Base-by-base conservation (phyloP, 1,140 invertebrate genomes). In the Ladona fulva region DNA sequence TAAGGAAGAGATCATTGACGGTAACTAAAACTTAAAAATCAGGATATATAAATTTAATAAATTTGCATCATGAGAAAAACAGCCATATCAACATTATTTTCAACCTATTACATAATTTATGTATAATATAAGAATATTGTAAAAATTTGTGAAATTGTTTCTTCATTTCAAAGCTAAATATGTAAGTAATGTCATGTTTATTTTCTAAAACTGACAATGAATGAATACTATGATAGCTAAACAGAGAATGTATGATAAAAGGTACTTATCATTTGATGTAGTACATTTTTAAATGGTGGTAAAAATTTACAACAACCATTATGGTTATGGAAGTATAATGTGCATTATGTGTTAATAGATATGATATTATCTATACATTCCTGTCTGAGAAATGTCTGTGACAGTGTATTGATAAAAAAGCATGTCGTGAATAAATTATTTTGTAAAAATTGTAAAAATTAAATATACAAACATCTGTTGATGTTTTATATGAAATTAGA, bases 381-480 rank as follows among this genome's bases (percentile, higher is more conserved):
- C 52, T 22, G 5, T 66, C 16, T 66, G 52, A 22, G n/a, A 66
- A 66, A 66, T 66, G 52, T 66, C 52, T 66, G 52, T 66, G 52
- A 66, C 14, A 66, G 1, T 66, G 52, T 66, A 66, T 66, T 66
- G 52, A 66, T 66, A 66, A 66, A 66, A 66, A 66, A 66, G 52
- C 52, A 66, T 66, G 52, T 66, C 52, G 5, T 66, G 52, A 66
- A 66, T 66, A 66, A 66, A 66, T 66, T 66, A 66, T 66, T 66
- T 66, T 66, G 52, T 66, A 66, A 66, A 66, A 66, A 66, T 66
- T 66, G 52, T 66, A 66, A 66, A 66, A 66, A 66, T 66, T 66
- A 66, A 66, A 66, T 66, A 66, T 12, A 66, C 14, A 66, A 66
- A 66, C 12, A 66, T 66, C 52, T 66, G n/a, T 22, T 66, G n/a